phyloP scores from a whole-genome alignment of 35 echinoderm and acorn worm genomes.

The Apostichopus californicus region DNA sequence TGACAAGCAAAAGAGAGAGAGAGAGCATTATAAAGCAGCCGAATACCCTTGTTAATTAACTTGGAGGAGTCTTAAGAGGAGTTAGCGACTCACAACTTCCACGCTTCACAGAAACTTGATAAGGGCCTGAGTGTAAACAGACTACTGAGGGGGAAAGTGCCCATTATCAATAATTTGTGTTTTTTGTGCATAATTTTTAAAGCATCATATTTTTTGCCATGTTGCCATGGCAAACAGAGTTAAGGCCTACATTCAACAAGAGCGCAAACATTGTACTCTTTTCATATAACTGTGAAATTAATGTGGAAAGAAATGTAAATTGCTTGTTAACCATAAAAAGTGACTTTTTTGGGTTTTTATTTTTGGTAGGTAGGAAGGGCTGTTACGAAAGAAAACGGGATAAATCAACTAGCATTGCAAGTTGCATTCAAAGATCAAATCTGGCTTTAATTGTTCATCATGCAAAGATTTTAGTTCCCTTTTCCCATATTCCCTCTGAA shows the following conservation, averaged over 20 bases:
- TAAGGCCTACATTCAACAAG: not conserved
- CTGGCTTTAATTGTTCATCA: too few relatives aligned
- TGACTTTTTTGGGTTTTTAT: too few relatives aligned
- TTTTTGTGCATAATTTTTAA: not conserved
- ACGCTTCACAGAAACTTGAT: constrained; percentile 44
- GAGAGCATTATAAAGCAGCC: not conserved
- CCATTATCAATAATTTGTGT: not conserved
- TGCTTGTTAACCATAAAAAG: too few relatives aligned
- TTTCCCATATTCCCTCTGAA: too few relatives aligned
- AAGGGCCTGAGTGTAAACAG: constrained; percentile 31
- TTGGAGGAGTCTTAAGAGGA: constrained; percentile 32
- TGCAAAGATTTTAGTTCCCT: too few relatives aligned
- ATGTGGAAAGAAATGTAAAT: too few relatives aligned
- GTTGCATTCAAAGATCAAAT: too few relatives aligned
- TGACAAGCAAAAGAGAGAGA: not conserved
- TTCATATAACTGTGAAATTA: too few relatives aligned
- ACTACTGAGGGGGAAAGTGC: constrained; percentile 14
- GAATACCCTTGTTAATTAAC: constrained; percentile 31
- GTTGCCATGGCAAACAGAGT: constrained; percentile 26
- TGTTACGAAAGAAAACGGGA: too few relatives aligned
- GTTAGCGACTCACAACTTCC: constrained; percentile 3
- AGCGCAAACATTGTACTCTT: not conserved
- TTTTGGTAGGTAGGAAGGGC: too few relatives aligned
- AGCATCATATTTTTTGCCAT: constrained; percentile 29
- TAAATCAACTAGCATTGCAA: too few relatives aligned